Percentiles rank a stretch among this genome's conserved stretches.
phyloP scores from a whole-genome alignment of 2,888 invertebrate genomes.

The Syrista parreyssii region DNA sequence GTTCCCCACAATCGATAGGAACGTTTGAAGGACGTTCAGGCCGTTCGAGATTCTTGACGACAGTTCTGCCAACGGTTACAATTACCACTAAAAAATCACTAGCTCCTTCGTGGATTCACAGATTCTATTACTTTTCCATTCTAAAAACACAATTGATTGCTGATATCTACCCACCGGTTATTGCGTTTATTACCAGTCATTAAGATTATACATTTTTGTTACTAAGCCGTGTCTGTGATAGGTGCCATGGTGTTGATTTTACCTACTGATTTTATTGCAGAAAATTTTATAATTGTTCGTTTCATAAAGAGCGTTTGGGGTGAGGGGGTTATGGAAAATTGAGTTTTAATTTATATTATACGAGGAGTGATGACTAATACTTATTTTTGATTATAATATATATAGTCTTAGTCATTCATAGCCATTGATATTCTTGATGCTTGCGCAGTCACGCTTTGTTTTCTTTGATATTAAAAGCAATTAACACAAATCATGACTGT shows the following conservation, averaged over 20 bases:
- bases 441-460: not conserved
- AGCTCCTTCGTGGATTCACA: not conserved
- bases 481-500: not conserved
- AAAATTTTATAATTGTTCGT: not conserved
- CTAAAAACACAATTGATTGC: not conserved
- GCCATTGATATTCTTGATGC: not conserved
- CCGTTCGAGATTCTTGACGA: not conserved
- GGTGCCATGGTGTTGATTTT: not conserved
- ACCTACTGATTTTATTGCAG: not conserved
- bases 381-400: not conserved
- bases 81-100: not conserved
- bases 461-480: not conserved
- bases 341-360: not conserved
- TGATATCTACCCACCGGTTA: not conserved
- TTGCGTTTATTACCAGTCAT: not conserved
- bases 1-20: slow-evolving; percentile 45
- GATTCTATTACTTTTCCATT: not conserved
- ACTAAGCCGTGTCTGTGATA: not conserved
- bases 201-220: not conserved
- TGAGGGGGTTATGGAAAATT: not conserved
- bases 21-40: slow-evolving; percentile 49
- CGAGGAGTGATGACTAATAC: not conserved
- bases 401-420: not conserved
- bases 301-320: not conserved
- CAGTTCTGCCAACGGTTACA: not conserved